Conservation (phyloP, 2,113 vertebrate genomes). For the Chaetops frenatus region DNA sequence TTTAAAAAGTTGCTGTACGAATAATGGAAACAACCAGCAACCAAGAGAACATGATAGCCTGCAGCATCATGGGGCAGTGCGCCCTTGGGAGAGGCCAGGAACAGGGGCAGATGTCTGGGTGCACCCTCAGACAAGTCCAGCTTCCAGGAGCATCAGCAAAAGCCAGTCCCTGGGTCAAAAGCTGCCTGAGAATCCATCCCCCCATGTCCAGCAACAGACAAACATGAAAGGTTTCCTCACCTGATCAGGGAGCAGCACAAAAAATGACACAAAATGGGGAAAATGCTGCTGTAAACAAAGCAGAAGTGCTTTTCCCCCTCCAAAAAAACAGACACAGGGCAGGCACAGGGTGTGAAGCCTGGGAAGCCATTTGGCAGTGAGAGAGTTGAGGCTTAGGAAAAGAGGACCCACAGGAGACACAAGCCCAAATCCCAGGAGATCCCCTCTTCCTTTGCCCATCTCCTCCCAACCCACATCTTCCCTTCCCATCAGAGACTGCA, state of each 20-base stretch:
- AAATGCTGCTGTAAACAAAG: background rate
- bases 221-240: rapidly evolving
- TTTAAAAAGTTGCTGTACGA: background rate
- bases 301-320: rapidly evolving
- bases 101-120: background rate
- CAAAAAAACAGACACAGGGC: background rate
- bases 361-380: background rate
- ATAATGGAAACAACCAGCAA: background rate
- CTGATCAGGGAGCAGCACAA: rapidly evolving
- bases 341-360: background rate
- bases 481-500: background rate
- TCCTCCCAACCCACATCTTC: background rate
- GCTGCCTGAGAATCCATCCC: background rate
- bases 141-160: background rate
- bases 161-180: background rate
- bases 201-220: background rate
- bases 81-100: background rate
- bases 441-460: background rate
- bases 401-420: background rate
- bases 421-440: background rate
- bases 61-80: rapidly evolving
- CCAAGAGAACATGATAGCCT: background rate
- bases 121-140: background rate
- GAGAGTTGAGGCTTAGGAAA: background rate
- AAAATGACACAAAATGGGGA: background rate